A percentile compares a stretch with the other conserved stretches of the same genome.
phyloP scores from a whole-genome alignment of 2,888 invertebrate genomes.

The Strigamia crassipes region DNA sequence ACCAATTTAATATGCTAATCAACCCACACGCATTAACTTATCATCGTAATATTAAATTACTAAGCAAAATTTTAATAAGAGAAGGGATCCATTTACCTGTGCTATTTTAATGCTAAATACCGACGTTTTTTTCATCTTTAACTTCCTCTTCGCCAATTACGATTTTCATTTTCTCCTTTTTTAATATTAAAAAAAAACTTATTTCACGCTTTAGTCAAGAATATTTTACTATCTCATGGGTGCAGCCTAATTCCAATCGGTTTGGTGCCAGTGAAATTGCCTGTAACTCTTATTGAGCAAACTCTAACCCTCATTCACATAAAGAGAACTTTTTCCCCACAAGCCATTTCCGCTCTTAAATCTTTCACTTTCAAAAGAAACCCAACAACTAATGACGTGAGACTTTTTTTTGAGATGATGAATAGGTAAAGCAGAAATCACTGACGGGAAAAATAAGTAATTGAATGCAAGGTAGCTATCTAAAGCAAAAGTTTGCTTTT shows the following conservation, averaged over 20 bases:
- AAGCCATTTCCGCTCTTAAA: slow-evolving; percentile 13
- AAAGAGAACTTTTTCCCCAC: background rate
- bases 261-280: slow-evolving; percentile 15
- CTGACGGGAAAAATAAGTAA: slow-evolving; percentile 20
- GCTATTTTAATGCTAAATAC: too few relatives aligned
- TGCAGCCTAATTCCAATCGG: slow-evolving; percentile 24
- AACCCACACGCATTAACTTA: too few relatives aligned
- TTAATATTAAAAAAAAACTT: background rate
- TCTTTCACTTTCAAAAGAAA: slow-evolving; percentile 30
- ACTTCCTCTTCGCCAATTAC: background rate
- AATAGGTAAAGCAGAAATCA: slow-evolving; percentile 16
- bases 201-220: background rate
- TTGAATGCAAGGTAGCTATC: slow-evolving; percentile 40
- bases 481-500: slow-evolving; percentile 31
- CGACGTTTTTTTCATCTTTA: too few relatives aligned
- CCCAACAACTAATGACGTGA: slow-evolving; percentile 31
- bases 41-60: too few relatives aligned
- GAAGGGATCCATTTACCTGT: too few relatives aligned
- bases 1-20: too few relatives aligned
- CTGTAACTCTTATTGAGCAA: slow-evolving; percentile 11
- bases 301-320: slow-evolving; percentile 9
- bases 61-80: too few relatives aligned
- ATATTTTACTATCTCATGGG: slow-evolving; percentile 6
- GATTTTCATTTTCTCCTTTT: background rate
- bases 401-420: slow-evolving; percentile 10